These are phyloP conservation scores for Oedothorax gibbosus DNA, from an alignment of 1,140 invertebrate species.

Conservation along the genomic window DNA sequence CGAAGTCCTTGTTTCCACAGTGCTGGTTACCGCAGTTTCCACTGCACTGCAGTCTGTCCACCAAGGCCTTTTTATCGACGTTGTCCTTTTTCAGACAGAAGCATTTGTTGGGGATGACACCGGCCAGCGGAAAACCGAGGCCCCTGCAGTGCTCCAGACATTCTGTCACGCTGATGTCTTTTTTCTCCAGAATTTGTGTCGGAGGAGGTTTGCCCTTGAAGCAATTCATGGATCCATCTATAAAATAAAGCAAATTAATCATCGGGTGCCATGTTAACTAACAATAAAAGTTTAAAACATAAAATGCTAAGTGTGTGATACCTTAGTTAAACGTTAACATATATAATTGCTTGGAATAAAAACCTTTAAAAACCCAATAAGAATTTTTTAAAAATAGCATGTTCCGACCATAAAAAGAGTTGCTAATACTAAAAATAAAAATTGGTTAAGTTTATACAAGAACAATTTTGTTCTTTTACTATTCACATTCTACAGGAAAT, in stretches of 20 bases:
- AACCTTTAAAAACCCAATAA: too few relatives aligned
- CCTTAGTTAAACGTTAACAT: too few relatives aligned
- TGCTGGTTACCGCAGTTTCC: slow-evolving; percentile 44
- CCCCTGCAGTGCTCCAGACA: slow-evolving; percentile 60
- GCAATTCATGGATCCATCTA: slow-evolving; percentile 53
- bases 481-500: too few relatives aligned
- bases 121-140: slow-evolving; percentile 43
- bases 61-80: background rate
- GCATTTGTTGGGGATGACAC: slow-evolving; percentile 19
- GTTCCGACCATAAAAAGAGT: too few relatives aligned
- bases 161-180: slow-evolving; percentile 51
- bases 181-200: slow-evolving; percentile 9
- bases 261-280: too few relatives aligned
- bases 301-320: too few relatives aligned
- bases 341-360: too few relatives aligned
- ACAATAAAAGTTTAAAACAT: too few relatives aligned
- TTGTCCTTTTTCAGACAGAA: slow-evolving; percentile 27
- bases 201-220: slow-evolving; percentile 51
- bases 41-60: slow-evolving; percentile 16
- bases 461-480: too few relatives aligned
- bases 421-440: too few relatives aligned
- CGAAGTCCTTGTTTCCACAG: slow-evolving; percentile 50
- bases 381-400: too few relatives aligned
- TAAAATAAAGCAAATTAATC: background rate
- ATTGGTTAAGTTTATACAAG: too few relatives aligned